These are phyloP conservation scores for Philaethria dido DNA, from an alignment of 2,888 invertebrate genomes.

Conservation along the genomic window DNA sequence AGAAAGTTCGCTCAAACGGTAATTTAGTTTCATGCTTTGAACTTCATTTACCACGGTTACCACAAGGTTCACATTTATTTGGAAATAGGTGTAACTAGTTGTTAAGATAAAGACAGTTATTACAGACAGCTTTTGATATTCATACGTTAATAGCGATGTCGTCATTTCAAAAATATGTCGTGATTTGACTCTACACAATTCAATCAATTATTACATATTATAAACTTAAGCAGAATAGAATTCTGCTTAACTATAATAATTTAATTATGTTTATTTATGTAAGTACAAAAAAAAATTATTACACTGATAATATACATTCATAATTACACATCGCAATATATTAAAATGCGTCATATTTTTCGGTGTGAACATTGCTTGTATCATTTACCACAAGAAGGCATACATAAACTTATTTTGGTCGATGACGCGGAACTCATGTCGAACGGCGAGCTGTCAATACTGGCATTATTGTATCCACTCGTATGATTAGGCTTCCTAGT, in stretches of 20 bases:
- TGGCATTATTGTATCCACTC: neutral
- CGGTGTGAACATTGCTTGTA: conserved; percentile 25
- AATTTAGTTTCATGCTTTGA: conserved; percentile 52
- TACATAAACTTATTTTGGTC: conserved; percentile 63
- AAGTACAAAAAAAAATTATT: too few relatives aligned
- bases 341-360: conserved; percentile 14
- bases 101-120: neutral
- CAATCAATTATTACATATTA: neutral
- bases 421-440: conserved; percentile 53
- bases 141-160: neutral
- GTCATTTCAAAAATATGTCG: neutral
- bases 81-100: neutral
- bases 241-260: too few relatives aligned
- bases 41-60: conserved; percentile 43
- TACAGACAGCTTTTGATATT: neutral
- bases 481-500: neutral
- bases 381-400: conserved; percentile 40
- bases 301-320: too few relatives aligned
- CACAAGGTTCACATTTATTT: conserved; percentile 1
- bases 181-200: neutral
- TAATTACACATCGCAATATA: neutral
- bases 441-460: conserved; percentile 24
- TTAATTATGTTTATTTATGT: too few relatives aligned
- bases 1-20: conserved; percentile 53
- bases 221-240: too few relatives aligned